Evolutionary conservation across 2,797 vertebrate genomes (phyloP).

Genomic region (Acipenser oxyrinchus): DNA sequence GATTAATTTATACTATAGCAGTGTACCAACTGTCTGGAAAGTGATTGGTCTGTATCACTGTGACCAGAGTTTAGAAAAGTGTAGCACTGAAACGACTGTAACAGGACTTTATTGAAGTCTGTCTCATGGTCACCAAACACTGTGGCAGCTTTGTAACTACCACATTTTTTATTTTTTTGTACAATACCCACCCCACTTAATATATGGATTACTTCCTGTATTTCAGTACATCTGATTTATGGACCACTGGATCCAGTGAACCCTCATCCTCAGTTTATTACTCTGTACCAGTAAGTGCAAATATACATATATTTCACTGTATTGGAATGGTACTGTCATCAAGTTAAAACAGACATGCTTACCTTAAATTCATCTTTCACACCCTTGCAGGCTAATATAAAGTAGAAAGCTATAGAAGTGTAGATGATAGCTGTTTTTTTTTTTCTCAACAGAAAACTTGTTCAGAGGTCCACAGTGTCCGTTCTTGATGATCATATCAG

Average conservation of each 20-base stretch:
- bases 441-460: slow-evolving; percentile 62
- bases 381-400: not conserved
- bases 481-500: slow-evolving; percentile 88
- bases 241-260: slow-evolving; percentile 90
- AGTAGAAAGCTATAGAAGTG: not conserved
- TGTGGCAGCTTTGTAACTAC: not conserved
- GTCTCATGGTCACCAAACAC: not conserved
- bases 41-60: too few species aligned
- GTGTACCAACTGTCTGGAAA: too few species aligned
- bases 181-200: too few species aligned
- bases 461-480: slow-evolving; percentile 73
- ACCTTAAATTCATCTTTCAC: too few species aligned
- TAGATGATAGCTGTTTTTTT: not conserved
- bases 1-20: too few species aligned
- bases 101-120: too few species aligned
- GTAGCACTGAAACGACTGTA: too few species aligned
- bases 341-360: too few species aligned
- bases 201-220: slow-evolving; percentile 16
- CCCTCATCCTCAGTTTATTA: slow-evolving; percentile 84
- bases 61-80: too few species aligned
- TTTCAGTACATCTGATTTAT: slow-evolving; percentile 90
- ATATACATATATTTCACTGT: not conserved
- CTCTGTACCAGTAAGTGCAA: slow-evolving; percentile 78
- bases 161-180: not conserved
- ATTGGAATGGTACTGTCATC: not conserved